Evolutionary conservation across 2,888 invertebrate species (phyloP), one percentile per base, ranked within the genome.

Genomic region (Nomada ferruginata): DNA sequence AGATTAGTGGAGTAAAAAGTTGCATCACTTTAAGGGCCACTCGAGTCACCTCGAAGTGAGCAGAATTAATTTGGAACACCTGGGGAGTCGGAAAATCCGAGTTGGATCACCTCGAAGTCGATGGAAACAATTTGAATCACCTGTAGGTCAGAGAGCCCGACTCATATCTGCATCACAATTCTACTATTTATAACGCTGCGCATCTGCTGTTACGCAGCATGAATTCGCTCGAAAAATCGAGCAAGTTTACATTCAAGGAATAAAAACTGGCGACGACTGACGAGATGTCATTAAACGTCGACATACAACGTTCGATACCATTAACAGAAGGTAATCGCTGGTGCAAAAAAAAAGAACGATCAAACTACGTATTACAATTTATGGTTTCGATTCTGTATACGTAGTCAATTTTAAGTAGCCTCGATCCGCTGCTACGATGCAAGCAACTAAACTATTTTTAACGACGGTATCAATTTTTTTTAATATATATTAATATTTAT

Each of bases 251-350:
- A 23, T 9, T 44, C 2, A 23, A 23, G 15, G 23, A 23, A 44
- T n/a, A 18, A 36, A 42, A 13, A 13, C 5, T 7, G 36, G 36
- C 15, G 3, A 15, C 15, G 47, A 13, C 20, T n/a, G 2, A 20
- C 20, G 10, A n/a, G 52, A 42, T 55, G 13, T 42, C 20, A 42
- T 78, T 60, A 53, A 55, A 13, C 4, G 55, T 61, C 29, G 68
- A 13, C 66, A 63, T 63, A 63, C 66, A 66, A 66, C 42, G 47
- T 66, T 60, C 23, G 20, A 11, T 13, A 60, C 15, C 10, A 44
- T 10, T 13, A 7, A 7, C 18, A 61, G 4, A 11, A 11, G 63
- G 18, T 26, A 15, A 75, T 74, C 9, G 26, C 53, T 52, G 47
- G 47, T 44, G 11, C 26, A 42, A 23, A 44, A 42, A 26, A 47